Conservation (phyloP, 2,888 invertebrate species). For the Zygaena filipendulae region DNA sequence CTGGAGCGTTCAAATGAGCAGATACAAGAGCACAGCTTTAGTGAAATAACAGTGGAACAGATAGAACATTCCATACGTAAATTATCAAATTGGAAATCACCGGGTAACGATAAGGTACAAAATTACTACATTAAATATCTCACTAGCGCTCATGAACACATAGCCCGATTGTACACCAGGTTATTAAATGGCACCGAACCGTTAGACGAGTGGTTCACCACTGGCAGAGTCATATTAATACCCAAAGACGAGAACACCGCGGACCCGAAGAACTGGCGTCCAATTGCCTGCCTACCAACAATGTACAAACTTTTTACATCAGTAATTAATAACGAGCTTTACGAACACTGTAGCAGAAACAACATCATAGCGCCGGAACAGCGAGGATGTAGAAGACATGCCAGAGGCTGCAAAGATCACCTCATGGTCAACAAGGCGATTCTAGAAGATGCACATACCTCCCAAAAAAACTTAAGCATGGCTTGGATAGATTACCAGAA, state of each 20-base stretch:
- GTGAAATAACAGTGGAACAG: constrained; percentile 1
- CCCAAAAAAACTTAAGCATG: constrained; percentile 11
- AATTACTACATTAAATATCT: constrained; percentile 4
- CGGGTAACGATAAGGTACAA: constrained; percentile 6
- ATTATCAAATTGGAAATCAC: constrained; percentile 3
- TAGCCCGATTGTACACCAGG: too few relatives aligned
- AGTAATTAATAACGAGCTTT: constrained; percentile 5
- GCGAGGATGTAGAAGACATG: constrained; percentile 10
- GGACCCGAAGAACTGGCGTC: constrained; percentile 7
- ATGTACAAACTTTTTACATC: constrained; percentile 11
- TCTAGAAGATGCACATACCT: constrained; percentile 10
- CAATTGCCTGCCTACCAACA: constrained; percentile 9
- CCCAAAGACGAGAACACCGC: constrained; percentile 3
- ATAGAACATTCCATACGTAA: constrained; percentile 2
- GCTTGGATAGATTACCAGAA: constrained; percentile 11
- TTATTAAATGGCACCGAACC: too few relatives aligned
- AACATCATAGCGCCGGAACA: constrained; percentile 8
- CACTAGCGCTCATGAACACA: constrained; percentile 5
- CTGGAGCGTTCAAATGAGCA: neutral
- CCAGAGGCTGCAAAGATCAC: constrained; percentile 12
- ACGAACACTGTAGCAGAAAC: constrained; percentile 4
- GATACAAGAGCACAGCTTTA: too few relatives aligned
- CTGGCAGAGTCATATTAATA: constrained; percentile 10
- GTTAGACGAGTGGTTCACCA: too few relatives aligned
- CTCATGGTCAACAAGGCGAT: constrained; percentile 13